Evolutionary conservation across 2,797 vertebrate species (phyloP), one percentile per base, ranked within the genome.

Genomic region (Trachurus trachurus): DNA sequence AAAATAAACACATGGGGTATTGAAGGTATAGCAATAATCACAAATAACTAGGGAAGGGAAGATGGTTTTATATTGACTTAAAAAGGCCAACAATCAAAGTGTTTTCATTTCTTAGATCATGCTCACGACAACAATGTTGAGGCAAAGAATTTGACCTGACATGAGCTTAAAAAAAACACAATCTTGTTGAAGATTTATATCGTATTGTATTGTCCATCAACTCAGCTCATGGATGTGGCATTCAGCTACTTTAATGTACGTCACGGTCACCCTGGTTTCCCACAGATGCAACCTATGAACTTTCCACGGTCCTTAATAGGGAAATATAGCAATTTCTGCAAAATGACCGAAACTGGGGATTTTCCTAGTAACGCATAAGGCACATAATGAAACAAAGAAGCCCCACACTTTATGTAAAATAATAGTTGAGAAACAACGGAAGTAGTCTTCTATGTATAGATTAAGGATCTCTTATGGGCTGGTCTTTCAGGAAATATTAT

Each of bases 261-360:
- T 50, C 31, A 34, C 5, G 22, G 47, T 50, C 31, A 34, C 5
- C 19, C 5, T 22, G 65, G n/a, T 67, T 61, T 40, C n/a, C 22
- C 0, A 1, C 3, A 21, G 17, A 40, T 40, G 39, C 10, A 11
- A 5, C 37, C 11, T 21, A 13, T 31, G 11, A 15, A 4, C 39
- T 42, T 6, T 39, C 4, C 21, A 3, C n/a, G 58, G 1, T 9
- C 19, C 21, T 16, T 31, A 37, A 34, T 34, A 6, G 31, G 6
- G 31, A 34, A 34, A 34, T 34, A 34, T 15, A 45, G 22, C 16
- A 15, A 49, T 40, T 9, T 16, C 9, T 47, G 1, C 47, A 56
- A 31, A 47, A 31, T 0, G 2, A 40, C 11, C 1, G 4, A 45
- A 54, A 49, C 2, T 0, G 19, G 40, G 53, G 49, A 44, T 64